Percentiles rank a stretch among this genome's conserved stretches.
These are phyloP conservation scores for Porites evermanni DNA, from an alignment of 92 coral and sea anemone genomes.

Conservation along the genomic window DNA sequence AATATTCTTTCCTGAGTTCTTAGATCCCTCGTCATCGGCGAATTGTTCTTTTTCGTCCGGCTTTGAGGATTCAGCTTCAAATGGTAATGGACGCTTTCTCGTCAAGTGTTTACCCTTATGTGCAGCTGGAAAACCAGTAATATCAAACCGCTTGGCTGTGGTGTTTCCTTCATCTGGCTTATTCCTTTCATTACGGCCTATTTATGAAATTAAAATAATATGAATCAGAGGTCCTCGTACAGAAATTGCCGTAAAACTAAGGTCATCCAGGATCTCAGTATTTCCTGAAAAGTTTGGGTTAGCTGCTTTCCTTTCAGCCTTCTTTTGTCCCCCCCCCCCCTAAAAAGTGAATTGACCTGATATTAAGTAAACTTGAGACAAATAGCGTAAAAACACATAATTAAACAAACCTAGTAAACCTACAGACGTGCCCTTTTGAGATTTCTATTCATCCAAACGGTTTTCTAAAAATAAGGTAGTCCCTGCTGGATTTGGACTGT, in stretches of 20 bases:
- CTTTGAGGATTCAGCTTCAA: not conserved
- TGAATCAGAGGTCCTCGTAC: not conserved
- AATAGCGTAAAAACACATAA: too few species aligned
- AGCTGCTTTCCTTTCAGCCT: too few species aligned
- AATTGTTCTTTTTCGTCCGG: not conserved
- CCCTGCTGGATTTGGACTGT: not conserved
- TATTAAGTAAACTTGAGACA: too few species aligned
- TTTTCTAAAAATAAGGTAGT: too few species aligned
- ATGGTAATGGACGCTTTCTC: slow-evolving; percentile 10
- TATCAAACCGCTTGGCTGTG: slow-evolving; percentile 28
- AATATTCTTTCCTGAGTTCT: not conserved
- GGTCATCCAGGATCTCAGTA: too few species aligned
- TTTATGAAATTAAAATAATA: too few species aligned
- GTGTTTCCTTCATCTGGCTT: not conserved
- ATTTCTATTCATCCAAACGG: too few species aligned
- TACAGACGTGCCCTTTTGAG: too few species aligned
- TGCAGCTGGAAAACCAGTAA: slow-evolving; percentile 31
- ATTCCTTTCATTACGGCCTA: not conserved
- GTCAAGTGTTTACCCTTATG: not conserved
- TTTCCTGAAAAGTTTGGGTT: too few species aligned
- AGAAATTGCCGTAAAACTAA: not conserved
- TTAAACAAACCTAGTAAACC: too few species aligned
- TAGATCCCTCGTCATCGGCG: not conserved
- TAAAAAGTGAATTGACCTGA: too few species aligned
- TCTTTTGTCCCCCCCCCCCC: too few species aligned